A percentile compares a stretch with the other conserved stretches of the same genome.
phyloP scores from a whole-genome alignment of 2,888 invertebrate genomes.

The Pseudococcus viburni region DNA sequence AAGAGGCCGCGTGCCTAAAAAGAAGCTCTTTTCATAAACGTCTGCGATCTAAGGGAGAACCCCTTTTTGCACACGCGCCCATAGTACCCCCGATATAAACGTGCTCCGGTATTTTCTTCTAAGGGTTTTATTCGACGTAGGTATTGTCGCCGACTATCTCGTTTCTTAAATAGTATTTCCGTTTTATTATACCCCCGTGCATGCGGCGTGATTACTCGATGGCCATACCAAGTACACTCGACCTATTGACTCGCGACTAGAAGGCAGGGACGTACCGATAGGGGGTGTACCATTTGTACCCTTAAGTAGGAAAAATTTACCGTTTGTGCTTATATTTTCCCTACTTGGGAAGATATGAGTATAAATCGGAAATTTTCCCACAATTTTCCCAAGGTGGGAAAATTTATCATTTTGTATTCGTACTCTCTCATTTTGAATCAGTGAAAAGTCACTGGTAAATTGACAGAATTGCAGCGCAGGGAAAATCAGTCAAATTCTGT shows the following conservation, averaged over 20 bases:
- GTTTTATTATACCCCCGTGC: background rate
- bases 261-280: too few relatives aligned
- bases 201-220: background rate
- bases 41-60: background rate
- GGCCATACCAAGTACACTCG: slow-evolving; percentile 1
- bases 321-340: too few relatives aligned
- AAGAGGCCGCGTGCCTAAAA: slow-evolving; percentile 62
- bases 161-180: slow-evolving; percentile 45
- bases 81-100: background rate
- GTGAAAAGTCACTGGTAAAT: too few relatives aligned
- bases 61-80: slow-evolving; percentile 42
- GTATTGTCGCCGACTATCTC: slow-evolving; percentile 31
- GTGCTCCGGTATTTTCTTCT: slow-evolving; percentile 2
- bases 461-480: too few relatives aligned
- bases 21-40: slow-evolving; percentile 50
- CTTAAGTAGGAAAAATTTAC: too few relatives aligned
- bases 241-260: slow-evolving; percentile 39
- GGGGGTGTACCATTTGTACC: too few relatives aligned
- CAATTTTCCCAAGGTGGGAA: too few relatives aligned
- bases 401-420: too few relatives aligned
- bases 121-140: slow-evolving; percentile 13
- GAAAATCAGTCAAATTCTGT: too few relatives aligned
- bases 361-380: too few relatives aligned
- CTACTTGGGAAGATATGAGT: too few relatives aligned
- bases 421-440: too few relatives aligned